Base-by-base conservation (phyloP, 2,888 invertebrate species). In the Empis livida region DNA sequence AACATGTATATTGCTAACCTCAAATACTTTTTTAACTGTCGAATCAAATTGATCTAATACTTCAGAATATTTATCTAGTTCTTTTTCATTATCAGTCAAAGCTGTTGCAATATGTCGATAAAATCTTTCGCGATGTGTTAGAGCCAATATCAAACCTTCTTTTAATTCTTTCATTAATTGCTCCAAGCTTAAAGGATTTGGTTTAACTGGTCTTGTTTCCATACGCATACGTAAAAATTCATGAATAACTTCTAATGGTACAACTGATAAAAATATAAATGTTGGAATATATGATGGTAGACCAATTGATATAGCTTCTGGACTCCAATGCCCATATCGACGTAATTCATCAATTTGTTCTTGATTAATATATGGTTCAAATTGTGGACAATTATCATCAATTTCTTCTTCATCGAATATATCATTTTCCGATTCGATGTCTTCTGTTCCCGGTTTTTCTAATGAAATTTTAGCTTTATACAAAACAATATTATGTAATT, bases 131-230 rank as follows among this genome's bases (percentile, higher is more conserved):
- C 91, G 81, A 68, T 90, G 85, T 48, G 81, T 76, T 38, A 88
- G 80, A 13, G 93, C 89, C 42, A 91, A 80, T 57, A 82, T 81
- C 46, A 96, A 70, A 1, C 91, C 91, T 59, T 95, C 94, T 51
- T 91, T 86, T 53, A 93, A 76, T 69, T 96, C 95, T 61, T 85
- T 81, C 72, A 91, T 88, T 44, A 92, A 65, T 74, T 93, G 92
- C 59, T 87, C 78, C 42, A 93, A 79, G 55, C 91, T 91, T 42
- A 93, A 76, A 9, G 85, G 82, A 44, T 90, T 91, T 0, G 93
- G 93, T 44, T 85, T 81, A 17, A 78, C 77, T 0, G 89, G 88
- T 49, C 84, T 80, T 51, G 85, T 82, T 62, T 93, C 91, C 37
- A 93, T 72, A 40, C 93, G 72, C 74, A 94, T 81, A 50, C 81